Base-by-base conservation (phyloP, 1,140 invertebrate genomes). In the Neotoxoptera formosana region DNA sequence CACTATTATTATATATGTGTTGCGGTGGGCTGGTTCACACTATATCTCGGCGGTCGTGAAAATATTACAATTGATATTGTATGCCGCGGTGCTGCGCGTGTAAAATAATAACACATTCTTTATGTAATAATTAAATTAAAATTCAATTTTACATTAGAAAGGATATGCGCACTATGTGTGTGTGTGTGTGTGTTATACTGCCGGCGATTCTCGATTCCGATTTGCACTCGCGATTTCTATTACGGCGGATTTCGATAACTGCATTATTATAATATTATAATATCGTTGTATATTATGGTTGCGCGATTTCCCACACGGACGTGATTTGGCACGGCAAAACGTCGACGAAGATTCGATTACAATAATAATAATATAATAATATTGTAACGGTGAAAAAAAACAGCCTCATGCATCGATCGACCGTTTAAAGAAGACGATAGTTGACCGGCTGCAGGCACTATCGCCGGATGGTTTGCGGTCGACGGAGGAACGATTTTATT, bases 71-170 rank as follows among this genome's bases (percentile, higher is more conserved):
- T 53, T 30, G n/a, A 89, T n/a, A n/a, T 53, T 11, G 48, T 34
- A n/a, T 23, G 20, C 25, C 2, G 48, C 48, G 17, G 14, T 7
- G 45, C 67, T 25, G 11, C 3, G 30, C 8, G 30, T n/a, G 17
- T 76, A 76, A n/a, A n/a, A 76, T 76, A 76, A n/a, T 76, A 76
- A 76, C 34, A 7, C 20, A 84, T 41, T 84, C 11, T 84, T 53
- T 53, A 53, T 53, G 87, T 51, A 89, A 89, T 53, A 89, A 89
- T 89, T 89, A 89, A 89, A 89, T 89, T 51, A 53, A 53, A 89
- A 89, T 48, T 34, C n/a, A 53, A 89, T 89, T 53, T 51, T 89
- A 53, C 87, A 36, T 89, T 53, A 89, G 87, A 89, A 89, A 89
- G 87, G 87, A 34, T 53, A 89, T 8, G n/a, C 23, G 45, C 25